Percentiles rank a stretch among this genome's conserved stretches.
phyloP scores from a whole-genome alignment of 2,888 invertebrate genomes.

The Macropis europaea region DNA sequence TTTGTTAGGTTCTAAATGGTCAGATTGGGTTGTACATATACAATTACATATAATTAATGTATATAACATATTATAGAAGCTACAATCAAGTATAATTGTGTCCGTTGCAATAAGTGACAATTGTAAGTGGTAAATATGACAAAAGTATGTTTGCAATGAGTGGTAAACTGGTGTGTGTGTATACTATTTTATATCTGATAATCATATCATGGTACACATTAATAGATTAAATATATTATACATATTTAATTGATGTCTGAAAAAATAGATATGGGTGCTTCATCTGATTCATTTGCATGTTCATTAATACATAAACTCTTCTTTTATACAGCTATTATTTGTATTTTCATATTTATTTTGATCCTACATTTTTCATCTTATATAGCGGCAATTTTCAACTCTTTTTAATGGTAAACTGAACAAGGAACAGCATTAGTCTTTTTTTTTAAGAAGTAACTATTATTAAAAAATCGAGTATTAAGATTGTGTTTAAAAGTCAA shows the following conservation, averaged over 20 bases:
- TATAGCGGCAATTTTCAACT: too few species aligned
- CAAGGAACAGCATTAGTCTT: too few species aligned
- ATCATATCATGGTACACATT: conserved; percentile 63
- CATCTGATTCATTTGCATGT: conserved; percentile 49
- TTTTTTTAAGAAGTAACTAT: too few species aligned
- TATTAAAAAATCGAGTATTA: too few species aligned
- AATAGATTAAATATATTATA: conserved; percentile 63
- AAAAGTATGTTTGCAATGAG: conserved; percentile 20
- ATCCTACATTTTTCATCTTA: not conserved
- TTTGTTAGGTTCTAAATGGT: not conserved
- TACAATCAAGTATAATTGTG: conserved; percentile 73
- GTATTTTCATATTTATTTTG: not conserved
- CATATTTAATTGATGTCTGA: conserved; percentile 31
- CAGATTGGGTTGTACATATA: not conserved
- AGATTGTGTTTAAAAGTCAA: too few species aligned
- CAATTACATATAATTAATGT: conserved; percentile 1
- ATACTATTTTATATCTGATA: conserved; percentile 17
- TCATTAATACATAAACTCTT: conserved; percentile 28
- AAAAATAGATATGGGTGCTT: conserved; percentile 46
- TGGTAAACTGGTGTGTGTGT: conserved; percentile 23
- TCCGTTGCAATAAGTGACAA: conserved; percentile 60
- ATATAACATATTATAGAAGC: conserved; percentile 16
- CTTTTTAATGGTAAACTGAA: too few species aligned
- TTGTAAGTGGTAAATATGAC: conserved; percentile 7
- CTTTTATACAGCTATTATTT: conserved; percentile 19